phyloP scores from a whole-genome alignment of 2,888 invertebrate genomes.

The Synergus gifuensis region DNA sequence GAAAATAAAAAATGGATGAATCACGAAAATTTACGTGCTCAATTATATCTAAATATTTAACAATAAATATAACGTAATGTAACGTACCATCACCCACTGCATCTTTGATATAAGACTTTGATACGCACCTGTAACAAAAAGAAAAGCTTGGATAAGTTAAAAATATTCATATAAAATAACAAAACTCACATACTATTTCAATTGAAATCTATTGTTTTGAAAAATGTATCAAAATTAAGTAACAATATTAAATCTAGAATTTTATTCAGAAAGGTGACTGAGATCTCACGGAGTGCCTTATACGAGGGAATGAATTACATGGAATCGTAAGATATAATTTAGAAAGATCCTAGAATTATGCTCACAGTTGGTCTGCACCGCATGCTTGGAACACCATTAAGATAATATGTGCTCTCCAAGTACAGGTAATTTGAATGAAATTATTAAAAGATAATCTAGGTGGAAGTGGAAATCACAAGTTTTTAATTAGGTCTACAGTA shows the following conservation, averaged over 20 bases:
- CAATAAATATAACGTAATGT: conserved; percentile 2
- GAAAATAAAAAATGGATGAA: no score
- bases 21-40: no score
- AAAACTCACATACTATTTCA: background rate
- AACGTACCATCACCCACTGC: background rate
- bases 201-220: background rate
- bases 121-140: conserved; percentile 28
- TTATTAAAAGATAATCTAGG: background rate
- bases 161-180: background rate
- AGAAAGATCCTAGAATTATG: conserved; percentile 4
- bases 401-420: conserved; percentile 3
- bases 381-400: conserved; percentile 20
- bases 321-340: conserved; percentile 6
- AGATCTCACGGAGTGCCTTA: background rate
- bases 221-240: background rate
- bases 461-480: background rate
- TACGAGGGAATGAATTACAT: background rate
- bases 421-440: conserved; percentile 8
- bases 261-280: background rate
- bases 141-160: background rate
- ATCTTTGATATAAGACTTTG: background rate
- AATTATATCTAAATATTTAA: no score
- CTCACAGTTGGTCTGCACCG: conserved; percentile 14
- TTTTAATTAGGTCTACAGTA: background rate
- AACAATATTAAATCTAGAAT: background rate